These are phyloP conservation scores for Brachystomella parvula DNA, from an alignment of 1,140 invertebrate genomes.

Conservation along the genomic window DNA sequence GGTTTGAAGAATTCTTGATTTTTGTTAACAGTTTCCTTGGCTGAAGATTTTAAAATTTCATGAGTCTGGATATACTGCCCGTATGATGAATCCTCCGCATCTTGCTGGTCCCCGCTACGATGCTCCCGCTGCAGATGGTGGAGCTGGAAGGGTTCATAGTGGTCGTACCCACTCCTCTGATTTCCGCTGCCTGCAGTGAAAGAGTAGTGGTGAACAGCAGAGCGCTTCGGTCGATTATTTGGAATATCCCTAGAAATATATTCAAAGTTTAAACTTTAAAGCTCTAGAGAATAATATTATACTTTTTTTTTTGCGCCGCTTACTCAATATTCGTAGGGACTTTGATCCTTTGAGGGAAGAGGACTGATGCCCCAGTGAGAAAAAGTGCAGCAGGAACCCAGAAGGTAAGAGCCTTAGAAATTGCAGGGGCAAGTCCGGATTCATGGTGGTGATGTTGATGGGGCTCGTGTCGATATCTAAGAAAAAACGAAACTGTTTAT, in stretches of 20 bases:
- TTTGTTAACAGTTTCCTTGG: too few species aligned
- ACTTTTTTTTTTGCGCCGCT: constrained; percentile 1
- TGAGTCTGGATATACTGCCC: too few species aligned
- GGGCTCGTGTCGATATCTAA: too few species aligned
- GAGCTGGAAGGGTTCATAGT: too few species aligned
- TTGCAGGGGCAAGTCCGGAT: constrained; percentile 12
- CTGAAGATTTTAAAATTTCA: too few species aligned
- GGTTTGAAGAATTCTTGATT: too few species aligned
- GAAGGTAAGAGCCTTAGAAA: constrained; percentile 30
- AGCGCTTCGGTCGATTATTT: constrained; percentile 5
- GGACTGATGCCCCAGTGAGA: constrained; percentile 31
- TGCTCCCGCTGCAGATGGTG: too few species aligned
- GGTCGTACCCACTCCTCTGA: too few species aligned
- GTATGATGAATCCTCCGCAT: too few species aligned
- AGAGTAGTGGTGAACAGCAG: background rate
- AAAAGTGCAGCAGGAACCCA: constrained; percentile 32
- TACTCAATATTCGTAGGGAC: constrained; percentile 28
- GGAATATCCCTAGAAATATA: background rate
- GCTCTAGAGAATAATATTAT: background rate
- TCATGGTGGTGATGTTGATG: background rate
- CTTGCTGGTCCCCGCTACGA: too few species aligned
- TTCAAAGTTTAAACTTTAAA: background rate
- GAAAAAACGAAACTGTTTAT: too few species aligned
- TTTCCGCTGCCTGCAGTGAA: background rate
- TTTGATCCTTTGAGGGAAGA: constrained; percentile 32